Evolutionary conservation across 1,140 invertebrate genomes (phyloP).

Genomic region (Caenorhabditis remanei): DNA sequence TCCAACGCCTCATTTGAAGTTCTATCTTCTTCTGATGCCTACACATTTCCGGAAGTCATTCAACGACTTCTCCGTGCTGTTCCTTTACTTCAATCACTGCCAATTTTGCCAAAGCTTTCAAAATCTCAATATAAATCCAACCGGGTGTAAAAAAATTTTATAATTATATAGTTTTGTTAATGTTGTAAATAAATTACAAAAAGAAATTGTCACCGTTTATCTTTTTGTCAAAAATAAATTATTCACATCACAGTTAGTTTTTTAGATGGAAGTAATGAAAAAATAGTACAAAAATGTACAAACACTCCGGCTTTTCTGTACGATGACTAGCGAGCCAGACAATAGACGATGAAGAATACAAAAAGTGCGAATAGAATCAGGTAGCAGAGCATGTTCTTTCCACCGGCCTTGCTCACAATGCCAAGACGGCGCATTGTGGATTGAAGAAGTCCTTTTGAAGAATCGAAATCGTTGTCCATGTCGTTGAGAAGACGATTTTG

Average conservation of each 20-base stretch:
- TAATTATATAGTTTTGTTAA: neutral
- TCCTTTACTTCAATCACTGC: neutral
- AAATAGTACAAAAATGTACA: constrained; percentile 47
- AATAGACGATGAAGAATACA: constrained; percentile 74
- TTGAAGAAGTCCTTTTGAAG: constrained; percentile 70
- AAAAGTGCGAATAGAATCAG: constrained; percentile 73
- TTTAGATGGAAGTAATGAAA: neutral
- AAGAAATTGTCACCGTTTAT: neutral
- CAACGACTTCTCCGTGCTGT: constrained; percentile 9
- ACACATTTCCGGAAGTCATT: constrained; percentile 28
- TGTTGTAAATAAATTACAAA: no score
- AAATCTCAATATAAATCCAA: constrained; percentile 13
- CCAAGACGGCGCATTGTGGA: constrained; percentile 74
- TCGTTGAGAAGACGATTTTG: constrained; percentile 72
- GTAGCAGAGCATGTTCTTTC: constrained; percentile 75
- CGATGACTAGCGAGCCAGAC: constrained; percentile 62
- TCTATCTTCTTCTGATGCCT: constrained; percentile 7
- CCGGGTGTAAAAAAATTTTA: neutral
- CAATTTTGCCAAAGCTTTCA: constrained; percentile 29
- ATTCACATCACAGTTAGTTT: constrained; percentile 12
- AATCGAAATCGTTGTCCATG: constrained; percentile 73
- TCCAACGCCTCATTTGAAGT: neutral
- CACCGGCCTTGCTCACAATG: constrained; percentile 71
- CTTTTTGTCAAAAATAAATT: neutral
- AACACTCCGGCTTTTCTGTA: neutral